These are phyloP conservation scores for Microtus ochrogaster DNA, from an alignment of 2,113 vertebrate genomes.

Conservation along the genomic window DNA sequence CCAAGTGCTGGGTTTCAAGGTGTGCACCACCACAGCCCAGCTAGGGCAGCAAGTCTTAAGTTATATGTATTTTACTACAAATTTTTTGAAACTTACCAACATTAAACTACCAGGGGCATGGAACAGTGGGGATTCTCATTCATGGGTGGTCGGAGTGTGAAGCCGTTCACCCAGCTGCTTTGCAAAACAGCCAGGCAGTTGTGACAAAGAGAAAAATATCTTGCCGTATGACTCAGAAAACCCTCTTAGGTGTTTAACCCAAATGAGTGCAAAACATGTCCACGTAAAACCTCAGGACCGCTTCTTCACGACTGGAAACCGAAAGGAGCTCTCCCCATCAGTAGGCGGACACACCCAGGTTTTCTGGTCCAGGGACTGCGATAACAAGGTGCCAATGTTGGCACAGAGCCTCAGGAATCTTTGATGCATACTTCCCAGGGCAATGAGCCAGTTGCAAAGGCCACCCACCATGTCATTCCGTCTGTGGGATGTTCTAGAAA, in stretches of 20 bases:
- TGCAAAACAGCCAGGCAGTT: not conserved
- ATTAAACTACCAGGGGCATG: accelerated
- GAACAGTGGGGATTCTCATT: not conserved
- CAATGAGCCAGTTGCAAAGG: not conserved
- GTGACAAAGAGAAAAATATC: not conserved
- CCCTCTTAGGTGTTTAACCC: not conserved
- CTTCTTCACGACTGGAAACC: not conserved
- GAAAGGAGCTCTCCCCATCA: not conserved
- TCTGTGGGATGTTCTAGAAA: not conserved
- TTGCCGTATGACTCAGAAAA: not conserved
- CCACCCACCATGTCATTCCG: not conserved
- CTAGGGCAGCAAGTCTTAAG: not conserved
- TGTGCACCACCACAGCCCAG: not conserved
- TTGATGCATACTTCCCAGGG: not conserved
- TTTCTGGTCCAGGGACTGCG: not conserved
- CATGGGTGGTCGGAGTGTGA: not conserved
- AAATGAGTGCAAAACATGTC: not conserved
- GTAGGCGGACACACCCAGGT: not conserved
- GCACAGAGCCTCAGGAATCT: not conserved
- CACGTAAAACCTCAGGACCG: not conserved
- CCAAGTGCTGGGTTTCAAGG: not conserved
- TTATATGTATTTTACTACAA: not conserved
- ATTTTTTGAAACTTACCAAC: not conserved
- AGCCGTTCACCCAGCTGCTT: not conserved
- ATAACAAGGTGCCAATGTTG: not conserved